Conservation (phyloP, 2,888 invertebrate genomes). For the Graphium colonna region DNA sequence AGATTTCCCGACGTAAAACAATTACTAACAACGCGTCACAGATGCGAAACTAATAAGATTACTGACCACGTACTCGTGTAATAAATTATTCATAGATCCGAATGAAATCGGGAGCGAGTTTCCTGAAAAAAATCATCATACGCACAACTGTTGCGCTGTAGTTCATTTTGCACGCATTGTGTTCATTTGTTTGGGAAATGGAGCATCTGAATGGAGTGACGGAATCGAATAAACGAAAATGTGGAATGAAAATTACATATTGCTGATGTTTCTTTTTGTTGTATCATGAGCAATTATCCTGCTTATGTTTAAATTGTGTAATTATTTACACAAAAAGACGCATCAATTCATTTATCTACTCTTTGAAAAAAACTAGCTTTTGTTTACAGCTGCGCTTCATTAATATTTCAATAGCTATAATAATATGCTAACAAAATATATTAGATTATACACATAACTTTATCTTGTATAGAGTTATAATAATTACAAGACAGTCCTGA, state of each 20-base stretch:
- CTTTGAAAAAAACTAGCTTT: too few relatives aligned
- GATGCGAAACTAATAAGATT: slow-evolving; percentile 15
- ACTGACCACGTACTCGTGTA: slow-evolving; percentile 7
- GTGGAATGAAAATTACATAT: too few relatives aligned
- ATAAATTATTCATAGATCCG: slow-evolving; percentile 18
- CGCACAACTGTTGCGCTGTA: not conserved
- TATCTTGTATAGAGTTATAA: too few relatives aligned
- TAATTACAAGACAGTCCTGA: too few relatives aligned
- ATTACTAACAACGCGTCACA: slow-evolving; percentile 15
- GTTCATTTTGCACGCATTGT: not conserved
- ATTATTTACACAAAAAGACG: too few relatives aligned
- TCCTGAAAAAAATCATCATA: slow-evolving; percentile 3
- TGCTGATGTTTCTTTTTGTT: too few relatives aligned
- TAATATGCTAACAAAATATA: not conserved
- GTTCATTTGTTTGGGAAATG: not conserved
- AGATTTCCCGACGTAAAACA: slow-evolving; percentile 9
- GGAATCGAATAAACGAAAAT: not conserved
- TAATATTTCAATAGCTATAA: not conserved
- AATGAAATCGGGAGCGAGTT: slow-evolving; percentile 4
- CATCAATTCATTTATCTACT: too few relatives aligned
- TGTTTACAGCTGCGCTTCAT: not conserved
- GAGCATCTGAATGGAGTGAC: too few relatives aligned
- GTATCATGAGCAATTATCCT: too few relatives aligned
- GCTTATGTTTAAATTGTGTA: too few relatives aligned
- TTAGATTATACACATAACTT: too few relatives aligned